These are phyloP conservation scores for Eriosoma lanigerum DNA, from an alignment of 1,140 invertebrate genomes.

Conservation along the genomic window DNA sequence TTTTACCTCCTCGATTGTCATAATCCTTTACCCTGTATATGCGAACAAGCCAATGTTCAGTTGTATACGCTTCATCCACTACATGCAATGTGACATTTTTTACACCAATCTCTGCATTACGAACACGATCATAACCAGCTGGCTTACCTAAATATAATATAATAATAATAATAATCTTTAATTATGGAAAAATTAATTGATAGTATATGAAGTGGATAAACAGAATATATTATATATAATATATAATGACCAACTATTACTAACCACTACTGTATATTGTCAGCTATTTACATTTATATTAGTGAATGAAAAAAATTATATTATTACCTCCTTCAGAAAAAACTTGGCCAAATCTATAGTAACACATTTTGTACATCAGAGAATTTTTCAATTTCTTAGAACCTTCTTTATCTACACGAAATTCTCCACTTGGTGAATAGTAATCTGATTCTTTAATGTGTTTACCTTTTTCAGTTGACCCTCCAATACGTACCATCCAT, in stretches of 20 bases:
- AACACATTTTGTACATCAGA: conserved; percentile 96
- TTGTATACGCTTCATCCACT: conserved; percentile 91
- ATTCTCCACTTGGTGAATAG: conserved; percentile 91
- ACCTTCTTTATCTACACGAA: conserved; percentile 89
- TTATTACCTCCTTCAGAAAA: conserved; percentile 88
- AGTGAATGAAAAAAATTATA: not conserved
- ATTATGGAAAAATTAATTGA: no score
- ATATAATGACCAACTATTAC: no score
- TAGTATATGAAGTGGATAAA: no score
- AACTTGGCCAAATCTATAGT: conserved; percentile 89
- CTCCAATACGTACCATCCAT: conserved; percentile 99
- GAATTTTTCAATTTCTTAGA: conserved; percentile 84
- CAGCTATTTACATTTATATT: not conserved
- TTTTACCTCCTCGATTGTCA: conserved; percentile 70
- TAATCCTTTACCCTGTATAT: conserved; percentile 94
- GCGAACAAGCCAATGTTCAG: conserved; percentile 92
- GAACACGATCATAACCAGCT: conserved; percentile 85
- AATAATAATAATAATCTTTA: not conserved
- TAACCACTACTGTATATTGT: no score
- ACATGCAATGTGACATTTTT: conserved; percentile 93
- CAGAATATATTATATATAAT: no score
- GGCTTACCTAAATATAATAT: conserved; percentile 66
- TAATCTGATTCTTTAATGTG: conserved; percentile 97
- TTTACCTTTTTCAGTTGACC: conserved; percentile 88
- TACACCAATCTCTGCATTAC: conserved; percentile 90